phyloP scores from a whole-genome alignment of 2,113 vertebrate species.

The Sciurus niger region DNA sequence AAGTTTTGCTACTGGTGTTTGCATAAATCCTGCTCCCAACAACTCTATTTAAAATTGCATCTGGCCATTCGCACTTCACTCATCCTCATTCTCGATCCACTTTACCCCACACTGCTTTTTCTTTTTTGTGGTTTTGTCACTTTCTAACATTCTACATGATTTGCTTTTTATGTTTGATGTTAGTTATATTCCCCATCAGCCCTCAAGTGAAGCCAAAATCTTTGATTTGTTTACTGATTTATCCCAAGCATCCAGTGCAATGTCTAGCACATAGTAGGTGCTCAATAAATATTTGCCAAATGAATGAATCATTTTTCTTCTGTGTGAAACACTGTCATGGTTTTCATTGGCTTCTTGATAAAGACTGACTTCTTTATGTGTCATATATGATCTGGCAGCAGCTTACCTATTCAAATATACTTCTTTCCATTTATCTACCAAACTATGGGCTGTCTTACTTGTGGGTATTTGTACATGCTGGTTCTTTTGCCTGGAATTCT shows the following conservation, averaged over 20 bases:
- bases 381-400: too few relatives aligned
- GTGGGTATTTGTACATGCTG: background rate
- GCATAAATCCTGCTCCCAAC: background rate
- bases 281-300: conserved; percentile 46
- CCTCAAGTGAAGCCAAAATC: background rate
- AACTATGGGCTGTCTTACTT: background rate
- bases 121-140: background rate
- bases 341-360: conserved; percentile 29
- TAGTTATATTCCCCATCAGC: background rate
- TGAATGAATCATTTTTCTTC: background rate
- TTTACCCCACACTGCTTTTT: background rate
- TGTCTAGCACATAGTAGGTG: background rate
- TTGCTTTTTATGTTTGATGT: conserved; percentile 49
- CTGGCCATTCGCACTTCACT: background rate
- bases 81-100: background rate
- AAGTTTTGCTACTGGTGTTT: background rate
- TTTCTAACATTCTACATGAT: conserved; percentile 30
- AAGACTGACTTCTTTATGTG: background rate
- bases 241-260: background rate
- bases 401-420: background rate
- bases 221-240: conserved; percentile 10
- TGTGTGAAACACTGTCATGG: background rate
- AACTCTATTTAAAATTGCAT: background rate
- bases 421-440: conserved; percentile 8
- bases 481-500: conserved; percentile 37